Base-by-base conservation (phyloP, 2,113 vertebrate species). In the Oreochromis aureus region DNA sequence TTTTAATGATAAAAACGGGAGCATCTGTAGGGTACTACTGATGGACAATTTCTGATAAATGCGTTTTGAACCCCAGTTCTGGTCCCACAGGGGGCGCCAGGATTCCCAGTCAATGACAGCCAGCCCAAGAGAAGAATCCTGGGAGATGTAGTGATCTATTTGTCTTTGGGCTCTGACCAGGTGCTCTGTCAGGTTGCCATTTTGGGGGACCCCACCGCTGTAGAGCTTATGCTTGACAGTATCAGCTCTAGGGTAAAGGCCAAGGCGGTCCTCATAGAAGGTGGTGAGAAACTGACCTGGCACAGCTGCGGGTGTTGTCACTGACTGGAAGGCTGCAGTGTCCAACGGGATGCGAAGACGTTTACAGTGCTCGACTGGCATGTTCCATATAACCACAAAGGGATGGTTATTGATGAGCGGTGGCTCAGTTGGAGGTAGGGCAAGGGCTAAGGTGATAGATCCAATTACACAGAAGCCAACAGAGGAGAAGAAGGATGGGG, bases 101-200 rank as follows among this genome's bases (percentile, higher is more conserved):
- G 97, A 95, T 93, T 99, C 98, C 98, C 98, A 99, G 91, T 99
- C 98, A 54, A 99, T 98, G 59, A 99, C 95, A 58, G 96, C 98
- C 89, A 99, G 94, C 12, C 98, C 98, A 46, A 94, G 89, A 56
- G 94, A 46, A 1, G 94, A 91, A 18, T 96, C 90, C 3, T 88
- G 90, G 44, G 96, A 92, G 66, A 98, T 96, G 84, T 95, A 97
- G 53, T 91, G 51, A 3, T 79, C 7, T 19, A 99, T 97, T 66
- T 98, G 97, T 5, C 79, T 54, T 54, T 10, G 87, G 15, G 96
- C 96, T 92, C 96, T 97, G 6, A 71, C 27, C 84, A 98, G 95
- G 83, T 98, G 98, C 2, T 84, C 71, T 2, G 89, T 80, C 80
- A 98, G 71, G 82, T 94, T 81, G 0, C 78, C 96, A 1, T 95